These are phyloP conservation scores for Hylia prasina DNA, from an alignment of 2,113 vertebrate species.

Conservation along the genomic window DNA sequence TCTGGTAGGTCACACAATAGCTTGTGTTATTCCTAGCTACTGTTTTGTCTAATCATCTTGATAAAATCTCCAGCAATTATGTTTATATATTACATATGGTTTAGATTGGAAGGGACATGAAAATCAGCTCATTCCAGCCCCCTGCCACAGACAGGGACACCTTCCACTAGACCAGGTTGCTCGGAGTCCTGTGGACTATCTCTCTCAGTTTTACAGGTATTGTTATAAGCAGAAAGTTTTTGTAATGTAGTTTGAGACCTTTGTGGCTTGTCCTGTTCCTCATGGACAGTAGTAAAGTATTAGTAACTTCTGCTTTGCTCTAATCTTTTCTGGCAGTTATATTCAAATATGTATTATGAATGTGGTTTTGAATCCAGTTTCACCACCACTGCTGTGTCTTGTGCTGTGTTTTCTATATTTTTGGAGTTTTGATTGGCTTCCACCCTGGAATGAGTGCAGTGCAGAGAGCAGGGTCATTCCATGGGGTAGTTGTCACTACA, in stretches of 20 bases:
- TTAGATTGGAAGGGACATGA: background rate
- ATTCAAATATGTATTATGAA: background rate
- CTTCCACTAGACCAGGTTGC: background rate
- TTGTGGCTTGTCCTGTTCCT: background rate
- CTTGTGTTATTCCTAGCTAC: background rate
- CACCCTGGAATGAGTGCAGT: background rate
- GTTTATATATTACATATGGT: background rate
- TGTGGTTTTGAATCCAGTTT: background rate
- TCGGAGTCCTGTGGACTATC: background rate
- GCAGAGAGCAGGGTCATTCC: background rate
- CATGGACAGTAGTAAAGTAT: background rate
- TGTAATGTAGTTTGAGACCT: background rate
- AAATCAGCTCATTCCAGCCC: background rate
- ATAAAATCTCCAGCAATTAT: background rate
- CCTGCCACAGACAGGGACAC: background rate
- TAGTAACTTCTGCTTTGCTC: background rate
- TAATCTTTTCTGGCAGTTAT: background rate
- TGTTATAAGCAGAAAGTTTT: background rate
- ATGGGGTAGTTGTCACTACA: fast-evolving
- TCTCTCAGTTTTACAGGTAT: background rate
- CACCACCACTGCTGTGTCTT: background rate
- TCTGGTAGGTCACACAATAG: background rate
- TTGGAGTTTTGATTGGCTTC: background rate
- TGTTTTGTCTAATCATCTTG: background rate
- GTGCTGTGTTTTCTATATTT: background rate